A percentile compares a stretch with the other conserved stretches of the same genome.
phyloP scores from a whole-genome alignment of 1,140 invertebrate genomes.

The Drosophila nikananu region DNA sequence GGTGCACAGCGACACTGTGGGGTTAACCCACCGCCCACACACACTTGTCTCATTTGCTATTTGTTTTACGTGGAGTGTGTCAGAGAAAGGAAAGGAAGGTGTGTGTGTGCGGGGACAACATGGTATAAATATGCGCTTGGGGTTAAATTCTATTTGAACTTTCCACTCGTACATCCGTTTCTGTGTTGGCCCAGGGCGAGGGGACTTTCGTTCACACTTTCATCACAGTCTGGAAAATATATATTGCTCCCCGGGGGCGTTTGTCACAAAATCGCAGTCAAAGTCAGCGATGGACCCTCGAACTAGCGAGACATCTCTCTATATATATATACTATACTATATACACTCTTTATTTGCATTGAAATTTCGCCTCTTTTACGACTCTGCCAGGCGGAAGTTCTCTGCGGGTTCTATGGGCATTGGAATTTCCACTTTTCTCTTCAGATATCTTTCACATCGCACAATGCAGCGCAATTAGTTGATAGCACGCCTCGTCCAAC shows the following conservation, averaged over 20 bases:
- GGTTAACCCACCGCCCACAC: constrained; percentile 17
- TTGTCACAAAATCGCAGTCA: constrained; percentile 61
- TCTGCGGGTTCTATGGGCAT: constrained; percentile 30
- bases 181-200: constrained; percentile 38
- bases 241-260: constrained; percentile 76
- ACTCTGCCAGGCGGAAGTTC: constrained; percentile 44
- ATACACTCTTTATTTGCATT: constrained; percentile 33
- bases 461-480: constrained; percentile 74
- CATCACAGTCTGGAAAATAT: constrained; percentile 68
- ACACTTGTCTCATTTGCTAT: constrained; percentile 52
- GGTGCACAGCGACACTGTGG: constrained; percentile 2
- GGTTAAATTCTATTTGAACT: constrained; percentile 80
- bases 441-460: constrained; percentile 49
- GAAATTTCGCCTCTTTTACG: constrained; percentile 35
- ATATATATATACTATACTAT: background rate
- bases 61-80: constrained; percentile 51
- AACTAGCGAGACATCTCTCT: background rate
- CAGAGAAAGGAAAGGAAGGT: background rate
- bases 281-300: constrained; percentile 46
- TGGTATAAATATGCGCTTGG: constrained; percentile 77
- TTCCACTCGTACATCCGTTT: constrained; percentile 52
- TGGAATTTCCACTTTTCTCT: constrained; percentile 46
- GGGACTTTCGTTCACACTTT: constrained; percentile 73
- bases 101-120: constrained; percentile 20
- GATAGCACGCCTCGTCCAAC: constrained; percentile 65